Evolutionary conservation across 2,113 vertebrate species (phyloP), one percentile per base, ranked within the genome.

Genomic region (Brachirus orientalis): DNA sequence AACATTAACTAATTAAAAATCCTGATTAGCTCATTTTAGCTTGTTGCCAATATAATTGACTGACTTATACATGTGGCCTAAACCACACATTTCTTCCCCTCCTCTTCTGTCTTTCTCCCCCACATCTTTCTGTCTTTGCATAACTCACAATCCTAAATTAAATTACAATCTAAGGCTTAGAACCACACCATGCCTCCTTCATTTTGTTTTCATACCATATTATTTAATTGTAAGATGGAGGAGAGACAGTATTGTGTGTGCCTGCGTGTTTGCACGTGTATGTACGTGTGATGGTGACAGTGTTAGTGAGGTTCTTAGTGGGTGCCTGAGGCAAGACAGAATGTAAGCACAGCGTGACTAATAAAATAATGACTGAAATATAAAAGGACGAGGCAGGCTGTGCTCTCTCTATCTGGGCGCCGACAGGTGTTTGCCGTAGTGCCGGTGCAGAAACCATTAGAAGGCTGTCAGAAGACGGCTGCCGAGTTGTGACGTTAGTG

Each of bases 361-460:
- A 92, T 92, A 86, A 89, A 89, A 91, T 90, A 90, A 90, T 86
- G 86, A 86, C 73, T 87, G 71, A 80, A 88, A 86, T 84, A 79
- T 73, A 82, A 87, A 86, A 90, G 63, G 70, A 75, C 48, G 46
- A 85, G 63, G 64, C 80, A 69, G 78, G 71, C 69, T 43, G 7
- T 36, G 55, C 54, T 85, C 69, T 69, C 69, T 76, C 72, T 85
- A 40, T 84, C 58, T 33, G 38, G 74, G 66, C 75, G 75, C 83
- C 75, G 84, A 84, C 87, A 88, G 90, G 87, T 90, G 84, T 90
- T 83, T 82, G 86, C 72, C 11, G 35, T 72, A 76, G 71, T 56
- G 43, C 45, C 18, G 40, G 62, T 62, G 80, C 63, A 50, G 70
- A 85, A 79, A 86, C 82, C 86, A 80, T 90, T 85, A 89, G 69